These are phyloP conservation scores for Anoplopoma fimbria DNA, from an alignment of 2,113 vertebrate species.

Conservation along the genomic window DNA sequence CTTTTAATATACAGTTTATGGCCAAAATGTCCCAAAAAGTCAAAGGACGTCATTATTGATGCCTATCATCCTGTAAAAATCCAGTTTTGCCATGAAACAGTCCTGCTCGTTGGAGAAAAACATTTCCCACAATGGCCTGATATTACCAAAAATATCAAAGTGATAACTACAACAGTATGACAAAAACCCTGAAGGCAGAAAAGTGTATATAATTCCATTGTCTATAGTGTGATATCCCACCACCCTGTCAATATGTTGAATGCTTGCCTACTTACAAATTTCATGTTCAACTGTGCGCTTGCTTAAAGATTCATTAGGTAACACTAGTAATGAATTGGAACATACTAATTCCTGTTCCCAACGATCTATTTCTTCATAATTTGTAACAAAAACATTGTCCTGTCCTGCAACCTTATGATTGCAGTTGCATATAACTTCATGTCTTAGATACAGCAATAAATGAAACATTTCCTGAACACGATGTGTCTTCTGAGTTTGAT, in stretches of 20 bases:
- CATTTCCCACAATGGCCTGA: neutral
- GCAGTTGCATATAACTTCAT: neutral
- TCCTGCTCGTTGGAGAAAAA: neutral
- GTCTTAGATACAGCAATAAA: neutral
- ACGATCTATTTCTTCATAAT: neutral
- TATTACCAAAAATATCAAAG: neutral
- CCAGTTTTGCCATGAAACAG: neutral
- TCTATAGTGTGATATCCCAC: neutral
- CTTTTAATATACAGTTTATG: neutral
- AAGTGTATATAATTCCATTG: neutral
- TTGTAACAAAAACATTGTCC: neutral
- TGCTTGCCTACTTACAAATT: neutral
- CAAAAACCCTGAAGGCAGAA: neutral
- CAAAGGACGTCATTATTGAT: neutral
- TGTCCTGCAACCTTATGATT: neutral
- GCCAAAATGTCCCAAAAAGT: neutral
- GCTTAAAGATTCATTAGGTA: neutral
- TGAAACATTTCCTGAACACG: neutral
- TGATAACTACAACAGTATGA: neutral
- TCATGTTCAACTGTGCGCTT: neutral
- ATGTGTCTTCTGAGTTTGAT: slow-evolving; percentile 6
- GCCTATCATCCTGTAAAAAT: neutral
- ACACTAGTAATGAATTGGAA: neutral
- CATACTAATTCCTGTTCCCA: neutral
- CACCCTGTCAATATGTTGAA: neutral